Evolutionary conservation across 2,113 vertebrate species (phyloP), one percentile per base, ranked within the genome.

Genomic region (Trinectes maculatus): DNA sequence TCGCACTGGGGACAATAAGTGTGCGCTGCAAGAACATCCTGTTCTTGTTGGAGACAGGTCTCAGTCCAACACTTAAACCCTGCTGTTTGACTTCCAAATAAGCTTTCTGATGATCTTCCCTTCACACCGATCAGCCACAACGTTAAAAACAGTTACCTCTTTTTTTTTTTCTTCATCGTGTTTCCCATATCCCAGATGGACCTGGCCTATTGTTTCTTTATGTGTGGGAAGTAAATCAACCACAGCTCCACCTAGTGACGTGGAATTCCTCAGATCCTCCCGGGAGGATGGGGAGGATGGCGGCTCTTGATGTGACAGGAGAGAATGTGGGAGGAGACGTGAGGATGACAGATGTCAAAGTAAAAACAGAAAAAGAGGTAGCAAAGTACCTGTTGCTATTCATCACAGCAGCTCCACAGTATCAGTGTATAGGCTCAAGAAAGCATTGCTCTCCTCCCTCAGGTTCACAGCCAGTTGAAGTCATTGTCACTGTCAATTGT

Each of bases 401-500:
- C 53, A 57, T 15, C 31, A 8, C 42, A 21, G 42, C 55, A 21
- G 49, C 79, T 77, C 82, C 57, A n/a, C n/a, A n/a, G n/a, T n/a
- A n/a, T n/a, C n/a, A 37, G 44, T 11, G 39, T 25, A 56, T 2
- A 44, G 18, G 29, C 56, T 46, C 26, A 36, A 66, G 37, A 43
- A 73, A 65, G 21, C 16, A 1, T 6, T 24, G 51, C 68, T 58
- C 31, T 11, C 18, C 19, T 83, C 64, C 61, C 53, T 54, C 43
- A 39, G 51, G 56, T 56, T 77, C 77, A 61, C 58, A 65, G 61
- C 44, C 48, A 4, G 48, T 78, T 55, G 39, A 60, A 53, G 59
- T 67, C 70, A 74, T n/a, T 67, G 71, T 74, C 44, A 71, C 74
- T 78, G 63, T 63, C 62, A 74, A 3, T 29, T 1, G 15, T 56